A percentile compares a stretch with the other conserved stretches of the same genome.
Conservation (phyloP, 2,888 invertebrate species). For the Maniola hyperantus region DNA sequence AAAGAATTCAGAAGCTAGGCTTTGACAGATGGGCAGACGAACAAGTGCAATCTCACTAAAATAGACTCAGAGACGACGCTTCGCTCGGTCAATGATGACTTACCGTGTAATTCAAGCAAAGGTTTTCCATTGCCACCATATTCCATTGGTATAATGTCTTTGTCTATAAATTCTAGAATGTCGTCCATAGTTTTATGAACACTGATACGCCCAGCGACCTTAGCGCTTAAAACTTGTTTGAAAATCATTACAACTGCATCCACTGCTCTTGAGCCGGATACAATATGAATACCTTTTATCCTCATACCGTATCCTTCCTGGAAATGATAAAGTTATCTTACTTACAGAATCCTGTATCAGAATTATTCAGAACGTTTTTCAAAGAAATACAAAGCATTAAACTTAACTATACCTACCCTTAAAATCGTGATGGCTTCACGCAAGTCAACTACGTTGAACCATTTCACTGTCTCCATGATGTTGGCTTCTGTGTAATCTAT, state of each 20-base stretch:
- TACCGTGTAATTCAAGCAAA: conserved; percentile 41
- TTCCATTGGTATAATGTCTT: conserved; percentile 50
- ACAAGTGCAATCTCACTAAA: too few species aligned
- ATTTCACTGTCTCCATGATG: conserved; percentile 32
- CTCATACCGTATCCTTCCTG: conserved; percentile 55
- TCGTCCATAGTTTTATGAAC: conserved; percentile 50
- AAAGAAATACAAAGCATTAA: background rate
- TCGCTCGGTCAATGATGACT: too few species aligned
- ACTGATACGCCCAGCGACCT: conserved; percentile 51
- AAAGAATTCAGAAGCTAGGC: too few species aligned
- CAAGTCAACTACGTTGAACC: conserved; percentile 26
- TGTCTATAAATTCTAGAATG: conserved; percentile 46
- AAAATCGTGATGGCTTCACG: background rate
- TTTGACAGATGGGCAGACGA: too few species aligned
- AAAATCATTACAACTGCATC: conserved; percentile 49
- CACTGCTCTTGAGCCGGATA: conserved; percentile 54
- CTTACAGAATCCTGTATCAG: too few species aligned
- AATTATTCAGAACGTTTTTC: too few species aligned
- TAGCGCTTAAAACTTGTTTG: conserved; percentile 54
- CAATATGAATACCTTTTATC: conserved; percentile 55
- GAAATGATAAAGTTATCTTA: conserved; percentile 17
- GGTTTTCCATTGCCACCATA: conserved; percentile 51
- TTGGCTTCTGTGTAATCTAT: conserved; percentile 35
- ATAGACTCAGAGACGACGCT: too few species aligned
- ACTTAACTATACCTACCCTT: conserved; percentile 10